Base-by-base conservation (phyloP, 2,888 invertebrate species). In the Graphium colonna region DNA sequence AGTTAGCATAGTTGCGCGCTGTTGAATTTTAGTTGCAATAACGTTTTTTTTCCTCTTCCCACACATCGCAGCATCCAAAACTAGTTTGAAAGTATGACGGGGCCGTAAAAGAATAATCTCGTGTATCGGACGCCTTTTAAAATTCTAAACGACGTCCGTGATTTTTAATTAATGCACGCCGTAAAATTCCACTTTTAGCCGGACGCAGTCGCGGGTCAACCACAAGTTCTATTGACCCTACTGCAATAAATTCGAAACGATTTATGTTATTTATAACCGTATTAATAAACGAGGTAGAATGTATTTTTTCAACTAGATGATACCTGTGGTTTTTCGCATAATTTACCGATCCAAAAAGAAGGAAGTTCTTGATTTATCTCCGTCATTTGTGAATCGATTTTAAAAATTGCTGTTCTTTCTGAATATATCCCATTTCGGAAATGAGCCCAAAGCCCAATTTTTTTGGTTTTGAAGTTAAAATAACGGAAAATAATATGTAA, bases 31-130 rank as follows among this genome's bases (percentile, higher is more conserved):
- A 1, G 21, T 45, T 9, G 41, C 40, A 18, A 21, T 52, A 44
- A 53, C 10, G 13, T 31, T 28, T 13, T 48, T 39, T 42, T 16
- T 48, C 7, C 28, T 38, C 13, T 10, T 18, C 46, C 18, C 18
- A 36, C 16, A 16, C 28, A 33, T 15, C 12, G 18, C 47, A 15
- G 15, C 31, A 17, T 17, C 17, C 36, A 3, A 51, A 51, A 43
- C 48, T 43, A 31, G 52, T 48, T 53, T 42, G 48, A 43, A 53
- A 48, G 48, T 53, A 43, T 48, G 28, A 43, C 43, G 18, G 38
- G 26, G 43, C 52, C 42, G 17, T 47, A 42, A 41, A 52, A 17
- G 26, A 21, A 52, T 42, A 15, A 26, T 42, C 41, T 42, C 17
- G 26, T n/a, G 42, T 16, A n/a, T n/a, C n/a, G 47, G 41, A 52